Conservation (phyloP, 2,113 vertebrate genomes). For the Bufo gargarizans region DNA sequence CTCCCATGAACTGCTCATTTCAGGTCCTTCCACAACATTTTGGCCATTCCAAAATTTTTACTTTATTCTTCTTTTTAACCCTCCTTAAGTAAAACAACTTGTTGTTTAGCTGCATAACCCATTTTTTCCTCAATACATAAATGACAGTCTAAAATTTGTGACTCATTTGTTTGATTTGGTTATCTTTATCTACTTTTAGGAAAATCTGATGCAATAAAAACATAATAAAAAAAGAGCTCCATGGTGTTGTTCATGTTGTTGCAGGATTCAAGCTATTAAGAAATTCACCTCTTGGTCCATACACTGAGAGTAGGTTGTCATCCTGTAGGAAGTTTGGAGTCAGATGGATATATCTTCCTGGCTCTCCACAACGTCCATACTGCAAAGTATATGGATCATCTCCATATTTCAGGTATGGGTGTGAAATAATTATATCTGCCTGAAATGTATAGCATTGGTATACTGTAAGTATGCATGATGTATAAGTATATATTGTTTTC, state of each 20-base stretch:
- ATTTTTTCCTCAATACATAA: too few relatives aligned
- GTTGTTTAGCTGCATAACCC: too few relatives aligned
- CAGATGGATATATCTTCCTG: conserved; percentile 72
- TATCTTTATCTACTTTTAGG: too few relatives aligned
- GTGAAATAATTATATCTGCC: conserved; percentile 73
- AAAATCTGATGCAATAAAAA: too few relatives aligned
- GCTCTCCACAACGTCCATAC: conserved; percentile 69
- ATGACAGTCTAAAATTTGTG: too few relatives aligned
- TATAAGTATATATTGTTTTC: neutral
- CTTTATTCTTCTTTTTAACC: too few relatives aligned
- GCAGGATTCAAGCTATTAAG: neutral
- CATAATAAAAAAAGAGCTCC: too few relatives aligned
- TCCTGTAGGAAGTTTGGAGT: conserved; percentile 71
- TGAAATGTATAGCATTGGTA: conserved; percentile 55
- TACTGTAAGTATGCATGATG: neutral
- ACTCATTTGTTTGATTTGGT: too few relatives aligned
- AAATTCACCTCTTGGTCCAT: conserved; percentile 69
- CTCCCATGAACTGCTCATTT: too few relatives aligned
- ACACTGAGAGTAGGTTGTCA: conserved; percentile 53
- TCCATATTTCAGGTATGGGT: conserved; percentile 59
- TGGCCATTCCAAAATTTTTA: too few relatives aligned
- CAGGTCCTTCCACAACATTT: too few relatives aligned
- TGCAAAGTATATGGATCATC: conserved; percentile 72
- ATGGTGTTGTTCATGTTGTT: neutral
- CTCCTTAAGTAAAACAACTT: too few relatives aligned